These are phyloP conservation scores for Montipora efflorescens DNA, from an alignment of 64 coral and sea anemone species.

Conservation along the genomic window DNA sequence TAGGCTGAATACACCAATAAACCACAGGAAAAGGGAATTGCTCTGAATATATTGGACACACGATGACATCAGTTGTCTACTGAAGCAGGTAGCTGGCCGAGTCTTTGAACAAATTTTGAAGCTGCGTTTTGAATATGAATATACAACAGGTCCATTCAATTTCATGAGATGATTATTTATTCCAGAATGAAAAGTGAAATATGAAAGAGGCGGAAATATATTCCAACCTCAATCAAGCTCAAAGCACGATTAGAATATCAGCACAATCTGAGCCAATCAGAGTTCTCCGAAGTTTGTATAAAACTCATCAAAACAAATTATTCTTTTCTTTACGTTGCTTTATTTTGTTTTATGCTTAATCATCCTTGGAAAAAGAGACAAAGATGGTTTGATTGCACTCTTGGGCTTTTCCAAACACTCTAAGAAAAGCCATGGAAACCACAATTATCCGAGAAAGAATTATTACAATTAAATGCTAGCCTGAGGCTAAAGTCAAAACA, in stretches of 20 bases:
- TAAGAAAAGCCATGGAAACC: slow-evolving; percentile 44
- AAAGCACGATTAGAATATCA: background rate
- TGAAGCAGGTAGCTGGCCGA: background rate
- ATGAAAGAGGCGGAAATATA: background rate
- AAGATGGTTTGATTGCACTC: slow-evolving; percentile 38
- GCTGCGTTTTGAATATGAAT: slow-evolving; percentile 32
- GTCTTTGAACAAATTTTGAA: background rate
- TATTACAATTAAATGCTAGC: slow-evolving; percentile 18
- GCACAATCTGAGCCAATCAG: background rate
- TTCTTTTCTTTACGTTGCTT: slow-evolving; percentile 8
- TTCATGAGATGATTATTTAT: background rate
- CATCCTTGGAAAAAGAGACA: slow-evolving; percentile 9
- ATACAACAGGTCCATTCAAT: background rate
- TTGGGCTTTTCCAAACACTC: slow-evolving; percentile 45
- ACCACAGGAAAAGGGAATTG: background rate
- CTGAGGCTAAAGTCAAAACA: background rate
- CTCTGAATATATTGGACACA: background rate
- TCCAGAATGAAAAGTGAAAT: background rate
- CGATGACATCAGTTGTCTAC: background rate
- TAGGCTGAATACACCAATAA: background rate
- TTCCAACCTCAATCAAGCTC: background rate
- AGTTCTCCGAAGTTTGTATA: background rate
- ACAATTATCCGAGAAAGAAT: slow-evolving; percentile 40
- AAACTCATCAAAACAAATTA: slow-evolving; percentile 21
- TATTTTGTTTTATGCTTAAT: slow-evolving; percentile 5